Evolutionary conservation across 2,888 invertebrate species (phyloP), one percentile per base, ranked within the genome.

Genomic region (Stenchaetothrips biformis): DNA sequence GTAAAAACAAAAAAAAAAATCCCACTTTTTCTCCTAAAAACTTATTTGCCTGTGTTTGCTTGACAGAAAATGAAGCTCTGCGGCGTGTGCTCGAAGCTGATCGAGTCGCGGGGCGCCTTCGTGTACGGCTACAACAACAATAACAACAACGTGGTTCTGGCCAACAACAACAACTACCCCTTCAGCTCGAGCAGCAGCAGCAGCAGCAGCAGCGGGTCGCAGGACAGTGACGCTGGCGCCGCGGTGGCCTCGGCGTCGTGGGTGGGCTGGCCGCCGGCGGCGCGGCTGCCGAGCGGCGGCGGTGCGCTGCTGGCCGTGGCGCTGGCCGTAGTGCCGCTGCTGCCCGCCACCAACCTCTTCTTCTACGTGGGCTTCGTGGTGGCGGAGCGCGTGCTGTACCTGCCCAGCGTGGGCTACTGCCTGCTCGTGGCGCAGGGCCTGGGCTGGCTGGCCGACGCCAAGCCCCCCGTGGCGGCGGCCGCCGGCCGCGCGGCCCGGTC

Each of bases 281-380:
- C 77, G 21, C 16, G 77, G 53, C 48, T 53, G n/a, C n/a, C 47
- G 27, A 21, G 67, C 79, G 80, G 80, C 82, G 89, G 92, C 87
- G 91, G 92, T 84, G 89, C 93, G 83, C 92, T 93, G 80, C 83
- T 89, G 80, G 87, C 88, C 48, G 83, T 91, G 82, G 88, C 90
- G 78, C 92, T 98, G 85, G 90, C 97, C 86, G 91, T 94, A 83
- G 89, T 98, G 84, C 97, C 98, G 82, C 98, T 98, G 89, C 90
- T 98, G 85, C 98, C 98, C 83, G 98, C 98, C 82, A 94, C 96
- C 85, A 99, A 99, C 90, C 89, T 98, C 84, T 93, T 98, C 88
- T 97, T 98, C 89, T 98, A 98, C 88, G 98, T 99, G 82, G 99
- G 99, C 79, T 99, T 99, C 88, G 98, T 99, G 83, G 94, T 98